Conservation (phyloP, 1,140 invertebrate genomes). For the Pogonognathellus flavescens region DNA sequence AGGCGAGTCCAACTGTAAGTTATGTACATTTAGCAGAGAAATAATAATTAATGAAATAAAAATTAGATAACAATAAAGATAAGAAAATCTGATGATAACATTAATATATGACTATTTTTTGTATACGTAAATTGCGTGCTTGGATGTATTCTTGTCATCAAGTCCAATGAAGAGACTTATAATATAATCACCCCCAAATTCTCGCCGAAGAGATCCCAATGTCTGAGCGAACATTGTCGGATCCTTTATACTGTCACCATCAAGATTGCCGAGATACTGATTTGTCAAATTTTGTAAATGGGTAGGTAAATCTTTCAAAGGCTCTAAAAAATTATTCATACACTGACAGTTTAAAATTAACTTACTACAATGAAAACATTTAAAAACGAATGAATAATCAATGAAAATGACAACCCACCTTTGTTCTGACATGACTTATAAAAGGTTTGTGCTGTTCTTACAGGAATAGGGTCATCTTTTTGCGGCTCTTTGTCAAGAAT, state of each 20-base stretch:
- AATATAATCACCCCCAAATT: slow-evolving; percentile 61
- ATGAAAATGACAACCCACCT: not conserved
- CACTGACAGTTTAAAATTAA: not conserved
- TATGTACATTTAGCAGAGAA: not conserved
- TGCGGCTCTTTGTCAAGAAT: not conserved
- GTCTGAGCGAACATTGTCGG: slow-evolving; percentile 1
- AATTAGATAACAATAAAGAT: too few species aligned
- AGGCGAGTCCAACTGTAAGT: slow-evolving; percentile 61
- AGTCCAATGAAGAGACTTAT: slow-evolving; percentile 56
- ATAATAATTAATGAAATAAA: too few species aligned
- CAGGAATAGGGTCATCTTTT: not conserved
- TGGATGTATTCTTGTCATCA: slow-evolving; percentile 61
- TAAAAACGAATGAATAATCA: not conserved
- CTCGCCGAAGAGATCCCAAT: slow-evolving; percentile 61
- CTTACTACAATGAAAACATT: not conserved
- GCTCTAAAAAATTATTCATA: not conserved
- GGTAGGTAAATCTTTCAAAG: slow-evolving; percentile 1
- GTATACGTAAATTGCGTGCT: slow-evolving; percentile 62
- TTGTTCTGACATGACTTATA: slow-evolving; percentile 5
- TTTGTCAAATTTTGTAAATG: slow-evolving; percentile 32
- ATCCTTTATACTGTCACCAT: not conserved
- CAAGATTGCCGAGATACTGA: not conserved
- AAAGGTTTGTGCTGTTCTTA: not conserved
- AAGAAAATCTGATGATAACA: too few species aligned
- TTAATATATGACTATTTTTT: not conserved